Evolutionary conservation across 2,113 vertebrate species (phyloP).

Genomic region (Salvelinus sp.): DNA sequence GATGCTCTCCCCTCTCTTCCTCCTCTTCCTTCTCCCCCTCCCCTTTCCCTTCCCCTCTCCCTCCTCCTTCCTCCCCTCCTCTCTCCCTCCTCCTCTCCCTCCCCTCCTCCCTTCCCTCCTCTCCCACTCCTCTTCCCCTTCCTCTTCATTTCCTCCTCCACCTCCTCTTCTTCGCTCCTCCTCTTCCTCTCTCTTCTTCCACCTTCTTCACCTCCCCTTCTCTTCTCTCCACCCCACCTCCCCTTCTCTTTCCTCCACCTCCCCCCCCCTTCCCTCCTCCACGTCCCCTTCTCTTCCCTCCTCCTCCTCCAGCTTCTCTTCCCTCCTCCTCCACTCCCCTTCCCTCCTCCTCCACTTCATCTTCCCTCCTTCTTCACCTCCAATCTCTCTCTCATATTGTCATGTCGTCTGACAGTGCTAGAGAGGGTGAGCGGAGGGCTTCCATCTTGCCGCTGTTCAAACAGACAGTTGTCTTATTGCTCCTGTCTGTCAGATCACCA

Average conservation of each 20-base stretch:
- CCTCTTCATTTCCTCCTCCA: no score
- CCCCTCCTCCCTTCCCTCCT: no score
- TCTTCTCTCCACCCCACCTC: constrained; percentile 8
- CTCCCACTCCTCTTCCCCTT: no score
- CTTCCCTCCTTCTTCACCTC: background rate
- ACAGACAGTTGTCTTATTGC: constrained; percentile 51
- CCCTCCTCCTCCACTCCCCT: constrained; percentile 15
- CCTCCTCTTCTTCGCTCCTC: no score
- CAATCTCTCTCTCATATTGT: constrained; percentile 43
- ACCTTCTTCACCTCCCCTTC: constrained; percentile 10
- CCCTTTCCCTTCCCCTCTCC: no score
- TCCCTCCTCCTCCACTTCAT: constrained; percentile 21
- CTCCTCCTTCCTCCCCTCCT: no score
- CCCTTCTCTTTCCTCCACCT: no score
- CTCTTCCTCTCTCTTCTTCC: background rate
- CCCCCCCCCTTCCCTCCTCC: no score
- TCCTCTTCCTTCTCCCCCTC: background rate
- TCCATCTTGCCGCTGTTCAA: constrained; percentile 38
- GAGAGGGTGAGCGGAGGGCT: constrained; percentile 22
- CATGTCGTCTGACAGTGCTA: constrained; percentile 37
- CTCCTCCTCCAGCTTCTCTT: background rate
- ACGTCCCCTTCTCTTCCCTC: no score
- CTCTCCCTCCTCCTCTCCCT: no score
- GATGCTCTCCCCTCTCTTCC: background rate
- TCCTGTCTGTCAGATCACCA: constrained; percentile 62